Evolutionary conservation across 2,113 vertebrate species (phyloP), one percentile per base, ranked within the genome.

Genomic region (Numenius arquata): DNA sequence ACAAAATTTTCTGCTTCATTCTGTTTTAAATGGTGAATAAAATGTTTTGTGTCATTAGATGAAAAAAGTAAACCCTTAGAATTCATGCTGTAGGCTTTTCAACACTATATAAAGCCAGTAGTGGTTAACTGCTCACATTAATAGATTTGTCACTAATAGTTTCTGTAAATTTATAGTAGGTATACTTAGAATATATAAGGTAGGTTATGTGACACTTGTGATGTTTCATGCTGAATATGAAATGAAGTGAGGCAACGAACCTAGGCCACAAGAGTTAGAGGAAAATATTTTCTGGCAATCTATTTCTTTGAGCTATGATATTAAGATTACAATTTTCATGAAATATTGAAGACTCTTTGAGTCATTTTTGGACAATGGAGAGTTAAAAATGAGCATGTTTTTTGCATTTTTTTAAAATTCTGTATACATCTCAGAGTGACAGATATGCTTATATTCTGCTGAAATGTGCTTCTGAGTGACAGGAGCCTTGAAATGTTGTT

Each of bases 401-500:
- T 96, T 88, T 71, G 14, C 56, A 45, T 94, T 91, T 76, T 63
- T 45, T 41, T 47, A 47, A 58, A 93, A 85, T 8, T 76, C 89
- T 86, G 25, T 91, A 52, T 95, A 91, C 55, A 47, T 95, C 62
- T 88, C 81, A 88, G 93, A 27, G 53, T 97, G 97, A 98, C 94
- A 98, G 92, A 94, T 97, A 83, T 88, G 95, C 88, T 97, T 96
- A 95, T 96, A 95, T 83, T 89, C 80, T 95, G 85, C 89, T 93
- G 83, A 95, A 97, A 91, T 90, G 26, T 89, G 41, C 11, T 75
- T 96, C 96, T 97, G 96, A 94, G 89, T 96, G 97, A 95, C 94
- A 96, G 92, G 67, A 97, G 85, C 93, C 96, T 95, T 97, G 89
- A 92, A 97, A 97, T 17, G 22, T 81, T 93, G 72, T 96, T 97